Evolutionary conservation across 2,888 invertebrate species (phyloP).

Genomic region (Agrochola lota): DNA sequence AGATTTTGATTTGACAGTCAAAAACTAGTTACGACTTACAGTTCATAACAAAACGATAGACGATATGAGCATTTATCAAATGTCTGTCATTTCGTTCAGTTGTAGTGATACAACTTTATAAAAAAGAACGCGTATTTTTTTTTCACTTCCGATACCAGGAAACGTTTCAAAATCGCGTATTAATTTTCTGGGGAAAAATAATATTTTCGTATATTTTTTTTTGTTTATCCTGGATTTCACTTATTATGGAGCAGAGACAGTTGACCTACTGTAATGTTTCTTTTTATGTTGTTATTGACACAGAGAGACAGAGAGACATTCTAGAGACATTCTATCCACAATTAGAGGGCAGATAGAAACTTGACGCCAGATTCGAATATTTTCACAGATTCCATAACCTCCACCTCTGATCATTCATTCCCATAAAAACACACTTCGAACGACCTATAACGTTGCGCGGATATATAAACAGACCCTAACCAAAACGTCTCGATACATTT

Average conservation of each 20-base stretch:
- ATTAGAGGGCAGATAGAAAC: neutral
- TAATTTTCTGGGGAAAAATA: neutral
- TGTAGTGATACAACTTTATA: neutral
- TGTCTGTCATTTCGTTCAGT: neutral
- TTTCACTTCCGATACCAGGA: neutral
- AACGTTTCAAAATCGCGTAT: neutral
- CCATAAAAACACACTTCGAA: slow-evolving; percentile 34
- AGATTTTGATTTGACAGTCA: too few relatives aligned
- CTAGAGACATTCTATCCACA: neutral
- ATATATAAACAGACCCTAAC: slow-evolving; percentile 40
- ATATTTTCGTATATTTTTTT: neutral
- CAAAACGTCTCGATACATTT: slow-evolving; percentile 58
- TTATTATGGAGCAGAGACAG: too few relatives aligned
- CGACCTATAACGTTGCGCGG: slow-evolving; percentile 10
- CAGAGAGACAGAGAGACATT: too few relatives aligned
- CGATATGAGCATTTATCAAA: slow-evolving; percentile 5
- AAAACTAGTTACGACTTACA: neutral
- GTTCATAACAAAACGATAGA: neutral
- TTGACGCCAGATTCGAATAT: neutral
- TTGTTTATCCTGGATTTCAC: too few relatives aligned
- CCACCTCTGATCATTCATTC: slow-evolving; percentile 15
- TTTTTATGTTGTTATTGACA: neutral
- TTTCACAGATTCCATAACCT: slow-evolving; percentile 2
- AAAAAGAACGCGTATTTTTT: too few relatives aligned
- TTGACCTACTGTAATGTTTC: neutral